Base-by-base conservation (phyloP, 2,888 invertebrate genomes). In the Monochamus alternatus region DNA sequence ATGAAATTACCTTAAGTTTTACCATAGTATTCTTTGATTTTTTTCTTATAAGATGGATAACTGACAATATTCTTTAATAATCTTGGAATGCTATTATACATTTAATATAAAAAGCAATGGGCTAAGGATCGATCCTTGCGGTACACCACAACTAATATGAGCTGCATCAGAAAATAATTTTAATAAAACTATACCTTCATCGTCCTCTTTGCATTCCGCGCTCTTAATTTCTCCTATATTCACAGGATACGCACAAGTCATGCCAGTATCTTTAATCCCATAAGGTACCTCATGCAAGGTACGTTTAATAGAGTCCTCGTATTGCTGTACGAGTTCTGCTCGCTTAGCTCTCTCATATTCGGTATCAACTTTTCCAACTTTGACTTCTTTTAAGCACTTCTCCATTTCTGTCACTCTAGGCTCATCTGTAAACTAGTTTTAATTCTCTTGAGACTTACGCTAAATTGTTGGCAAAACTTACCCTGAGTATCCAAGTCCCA, bases 261-360 rank as follows among this genome's bases (percentile, higher is more conserved):
- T 84, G 64, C 85, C 85, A n/a, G 86, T 85, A 7, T 85, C 82
- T 78, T 86, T 80, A 75, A 89, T 88, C 14, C 89, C 89, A 76
- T 88, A 85, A 10, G 86, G 85, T 32, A 87, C 87, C 9, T 88
- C 84, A 32, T 80, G 74, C 43, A 82, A 83, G 31, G 76, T 84
- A 51, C 85, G 86, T 58, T 83, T 81, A 51, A 88, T 81, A 0
- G 86, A 83, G 52, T 87, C 85, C 81, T 88, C 87, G 75, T 88
- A 88, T 75, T 88, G 85, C 60, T 83, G 83, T 7, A 86, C 74
- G n/a, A 87, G 75, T 75, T 84, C 74, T 14, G 80, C 83, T 68
- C 80, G 82, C 65, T 82, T 86, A 5, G 55, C 68, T 62, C 74
- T 76, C 43, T 86, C 87, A 32, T 78, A 75, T 72, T 81, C 82